Base-by-base conservation (phyloP, 1,140 invertebrate genomes). In the Drosophila sulfurigaster region DNA sequence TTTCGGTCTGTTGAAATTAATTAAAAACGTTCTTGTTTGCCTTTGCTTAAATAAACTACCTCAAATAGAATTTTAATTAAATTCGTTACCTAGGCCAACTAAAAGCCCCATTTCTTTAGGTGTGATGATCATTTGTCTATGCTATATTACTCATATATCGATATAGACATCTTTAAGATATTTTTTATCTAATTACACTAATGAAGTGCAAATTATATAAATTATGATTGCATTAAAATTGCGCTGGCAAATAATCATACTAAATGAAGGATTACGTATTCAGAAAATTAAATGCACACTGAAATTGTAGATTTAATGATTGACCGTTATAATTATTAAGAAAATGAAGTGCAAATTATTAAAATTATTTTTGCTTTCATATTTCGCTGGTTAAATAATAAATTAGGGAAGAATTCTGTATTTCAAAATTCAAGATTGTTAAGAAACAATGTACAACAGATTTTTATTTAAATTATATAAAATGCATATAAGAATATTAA, bases 1-100 rank as follows among this genome's bases (percentile, higher is more conserved):
- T 89, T 89, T 89, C 86, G 85, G 85, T 89, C 85, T 89, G 79
- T 63, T 89, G 85, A 81, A 89, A 88, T 89, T 89, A 89, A 89
- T 89, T 89, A 89, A 89, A 86, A 89, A 85, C 75, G 74, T 79
- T 80, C 81, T 79, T 74, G 78, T 72, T 79, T 78, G 63, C 57
- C 63, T 70, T 79, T 78, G 63, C 57, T 59, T 59, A 78, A 78
- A 78, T 49, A 58, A 78, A 58, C 64, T 52, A 51, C 70, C 75
- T 60, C 74, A 70, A 81, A 81, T 73, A 85, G 68, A 85, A 78
- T 69, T 68, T 78, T 72, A 79, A 74, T 70, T 87, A 69, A 56
- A 78, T 76, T 68, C 41, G 28, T 49, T 68, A 80, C 74, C 78
- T 80, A 75, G 57, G 30, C 11, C 5, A 62, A 8, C 11, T n/a